Percentiles rank a stretch among this genome's conserved stretches.
Conservation (phyloP, 2,113 vertebrate genomes). For the Isurus oxyrinchus region DNA sequence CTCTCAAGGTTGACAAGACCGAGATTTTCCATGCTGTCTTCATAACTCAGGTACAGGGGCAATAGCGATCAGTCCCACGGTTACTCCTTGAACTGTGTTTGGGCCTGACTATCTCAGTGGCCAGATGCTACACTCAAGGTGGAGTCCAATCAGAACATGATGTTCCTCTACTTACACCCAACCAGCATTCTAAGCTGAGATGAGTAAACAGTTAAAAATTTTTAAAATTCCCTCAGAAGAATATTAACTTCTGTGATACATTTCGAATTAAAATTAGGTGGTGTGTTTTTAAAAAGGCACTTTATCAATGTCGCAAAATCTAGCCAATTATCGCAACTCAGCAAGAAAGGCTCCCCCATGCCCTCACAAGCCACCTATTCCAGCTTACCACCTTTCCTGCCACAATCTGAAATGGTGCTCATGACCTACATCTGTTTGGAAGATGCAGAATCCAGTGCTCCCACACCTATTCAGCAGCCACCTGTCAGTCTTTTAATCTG, state of each 20-base stretch:
- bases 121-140: too few relatives aligned
- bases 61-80: too few relatives aligned
- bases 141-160: too few relatives aligned
- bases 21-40: neutral
- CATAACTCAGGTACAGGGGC: neutral
- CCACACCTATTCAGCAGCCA: neutral
- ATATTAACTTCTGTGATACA: neutral
- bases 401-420: neutral
- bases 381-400: neutral
- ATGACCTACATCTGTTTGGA: neutral
- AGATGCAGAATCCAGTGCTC: neutral
- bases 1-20: neutral
- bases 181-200: neutral
- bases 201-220: neutral
- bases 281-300: neutral
- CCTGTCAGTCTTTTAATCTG: neutral
- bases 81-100: too few relatives aligned
- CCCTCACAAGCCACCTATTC: neutral
- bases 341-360: neutral
- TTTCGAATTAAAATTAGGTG: neutral
- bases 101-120: too few relatives aligned
- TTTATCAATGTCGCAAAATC: slow-evolving; percentile 2
- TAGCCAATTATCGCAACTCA: neutral
- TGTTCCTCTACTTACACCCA: neutral
- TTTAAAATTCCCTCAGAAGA: neutral